Evolutionary conservation across 2,888 invertebrate species (phyloP).

Genomic region (Schizaphis graminum): DNA sequence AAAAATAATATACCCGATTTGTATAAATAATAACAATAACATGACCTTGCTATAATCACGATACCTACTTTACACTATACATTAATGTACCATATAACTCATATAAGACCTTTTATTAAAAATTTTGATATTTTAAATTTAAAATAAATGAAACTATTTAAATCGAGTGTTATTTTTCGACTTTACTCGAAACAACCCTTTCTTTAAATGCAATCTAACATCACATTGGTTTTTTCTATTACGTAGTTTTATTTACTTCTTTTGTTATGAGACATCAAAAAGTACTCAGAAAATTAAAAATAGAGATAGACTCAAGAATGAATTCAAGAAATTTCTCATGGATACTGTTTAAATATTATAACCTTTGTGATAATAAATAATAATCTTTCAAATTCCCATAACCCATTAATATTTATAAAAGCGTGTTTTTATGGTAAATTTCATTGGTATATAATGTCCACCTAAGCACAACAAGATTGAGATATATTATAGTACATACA

Average conservation of each 20-base stretch:
- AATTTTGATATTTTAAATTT: neutral
- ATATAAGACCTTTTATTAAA: neutral
- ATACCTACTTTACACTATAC: neutral
- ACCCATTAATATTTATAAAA: neutral
- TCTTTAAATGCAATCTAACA: neutral
- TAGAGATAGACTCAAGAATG: neutral
- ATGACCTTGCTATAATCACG: neutral
- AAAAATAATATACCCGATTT: neutral
- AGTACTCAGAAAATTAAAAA: neutral
- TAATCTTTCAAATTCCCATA: constrained; percentile 36
- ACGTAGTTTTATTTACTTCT: neutral
- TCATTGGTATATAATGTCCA: neutral
- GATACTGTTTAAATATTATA: neutral
- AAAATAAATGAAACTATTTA: neutral
- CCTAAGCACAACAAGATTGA: constrained; percentile 54
- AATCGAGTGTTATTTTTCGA: neutral
- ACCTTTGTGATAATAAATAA: constrained; percentile 41
- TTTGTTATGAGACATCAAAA: neutral
- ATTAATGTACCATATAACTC: neutral
- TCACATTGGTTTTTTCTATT: neutral
- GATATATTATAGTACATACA: constrained; percentile 43
- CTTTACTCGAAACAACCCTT: neutral
- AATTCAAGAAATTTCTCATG: neutral
- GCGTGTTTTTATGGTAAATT: constrained; percentile 43
- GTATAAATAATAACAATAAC: neutral